Percentiles rank a stretch among this genome's conserved stretches.
Conservation (phyloP, 2,113 vertebrate species). For the Saguinus imperator region DNA sequence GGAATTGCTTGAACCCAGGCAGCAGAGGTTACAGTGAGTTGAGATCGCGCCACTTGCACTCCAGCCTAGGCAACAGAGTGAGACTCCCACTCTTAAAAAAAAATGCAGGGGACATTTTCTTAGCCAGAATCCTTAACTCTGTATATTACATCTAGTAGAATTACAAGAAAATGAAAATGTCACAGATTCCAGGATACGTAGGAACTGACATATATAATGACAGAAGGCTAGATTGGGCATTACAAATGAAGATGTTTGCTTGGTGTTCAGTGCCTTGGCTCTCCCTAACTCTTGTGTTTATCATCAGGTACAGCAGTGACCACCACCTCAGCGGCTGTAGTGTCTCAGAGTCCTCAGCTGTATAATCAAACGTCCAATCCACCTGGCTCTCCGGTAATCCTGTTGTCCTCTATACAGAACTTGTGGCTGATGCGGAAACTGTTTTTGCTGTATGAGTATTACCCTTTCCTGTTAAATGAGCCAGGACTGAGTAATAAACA, state of each 20-base stretch:
- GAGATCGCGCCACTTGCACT: too few species aligned
- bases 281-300: conserved; percentile 44
- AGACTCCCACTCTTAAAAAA: background rate
- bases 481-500: background rate
- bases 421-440: conserved; percentile 27
- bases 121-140: background rate
- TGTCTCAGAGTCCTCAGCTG: conserved; percentile 93
- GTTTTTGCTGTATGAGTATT: background rate
- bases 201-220: conserved; percentile 31
- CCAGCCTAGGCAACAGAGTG: too few species aligned
- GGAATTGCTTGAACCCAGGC: too few species aligned
- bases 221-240: background rate
- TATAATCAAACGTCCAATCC: conserved; percentile 92
- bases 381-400: conserved; percentile 90
- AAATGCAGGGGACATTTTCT: background rate
- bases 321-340: conserved; percentile 92
- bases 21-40: too few species aligned
- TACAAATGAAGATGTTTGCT: conserved; percentile 46
- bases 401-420: conserved; percentile 53
- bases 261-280: conserved; percentile 18
- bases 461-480: background rate
- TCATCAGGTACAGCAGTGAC: conserved; percentile 85
- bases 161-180: background rate
- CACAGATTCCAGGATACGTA: background rate
- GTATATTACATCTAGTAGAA: background rate